Conservation (phyloP, 2,113 vertebrate species). For the Gnathonemus echidnorhynchus region DNA sequence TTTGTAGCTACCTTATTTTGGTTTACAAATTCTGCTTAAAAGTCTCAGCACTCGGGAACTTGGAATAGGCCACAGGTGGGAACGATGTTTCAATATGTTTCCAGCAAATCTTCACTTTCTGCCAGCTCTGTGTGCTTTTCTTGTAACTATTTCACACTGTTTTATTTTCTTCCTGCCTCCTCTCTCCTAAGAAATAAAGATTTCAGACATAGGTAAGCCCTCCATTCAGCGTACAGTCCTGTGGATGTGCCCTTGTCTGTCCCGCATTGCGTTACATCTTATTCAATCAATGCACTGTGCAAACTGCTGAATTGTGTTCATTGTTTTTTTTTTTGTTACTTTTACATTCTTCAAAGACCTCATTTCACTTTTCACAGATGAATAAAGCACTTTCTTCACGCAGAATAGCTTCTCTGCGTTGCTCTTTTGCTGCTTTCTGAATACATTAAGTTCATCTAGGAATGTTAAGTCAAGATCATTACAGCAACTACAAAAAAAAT, state of each 20-base stretch:
- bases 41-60: not conserved
- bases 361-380: not conserved
- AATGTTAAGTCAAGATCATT: not conserved
- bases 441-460: not conserved
- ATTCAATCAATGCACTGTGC: not conserved
- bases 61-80: not conserved
- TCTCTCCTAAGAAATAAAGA: conserved; percentile 94
- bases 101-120: conserved; percentile 28
- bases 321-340: not conserved
- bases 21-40: conserved; percentile 26
- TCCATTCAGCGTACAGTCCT: not conserved
- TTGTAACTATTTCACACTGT: conserved; percentile 31
- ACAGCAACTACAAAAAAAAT: not conserved
- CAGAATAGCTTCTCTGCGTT: not conserved
- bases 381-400: not conserved
- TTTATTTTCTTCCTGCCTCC: conserved; percentile 54
- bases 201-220: conserved; percentile 99
- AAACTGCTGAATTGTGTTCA: not conserved
- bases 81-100: conserved; percentile 14
- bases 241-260: conserved; percentile 24
- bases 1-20: conserved; percentile 25
- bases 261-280: not conserved
- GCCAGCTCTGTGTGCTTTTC: conserved; percentile 29
- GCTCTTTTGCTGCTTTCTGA: not conserved
- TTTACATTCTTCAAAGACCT: not conserved